Conservation (phyloP, 2,888 invertebrate species). For the Melolontha melolontha region DNA sequence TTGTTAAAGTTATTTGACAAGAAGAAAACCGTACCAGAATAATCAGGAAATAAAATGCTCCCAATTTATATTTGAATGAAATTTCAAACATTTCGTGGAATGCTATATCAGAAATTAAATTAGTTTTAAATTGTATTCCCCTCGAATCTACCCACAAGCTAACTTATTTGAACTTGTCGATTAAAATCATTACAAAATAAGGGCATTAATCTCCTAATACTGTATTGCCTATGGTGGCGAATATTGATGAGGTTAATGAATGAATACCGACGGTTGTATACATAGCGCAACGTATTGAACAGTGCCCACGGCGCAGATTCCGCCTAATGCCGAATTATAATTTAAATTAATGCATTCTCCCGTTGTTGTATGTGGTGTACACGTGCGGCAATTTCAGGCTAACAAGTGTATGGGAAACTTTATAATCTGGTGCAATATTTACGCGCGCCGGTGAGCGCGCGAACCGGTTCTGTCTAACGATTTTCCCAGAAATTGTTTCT, state of each 20-base stretch:
- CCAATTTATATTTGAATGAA: too few species aligned
- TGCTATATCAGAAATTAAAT: too few species aligned
- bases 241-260: slow-evolving; percentile 31
- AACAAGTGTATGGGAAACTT: slow-evolving; percentile 26
- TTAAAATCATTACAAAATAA: too few species aligned
- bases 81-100: too few species aligned
- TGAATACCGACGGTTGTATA: slow-evolving; percentile 15
- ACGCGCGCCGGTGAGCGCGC: slow-evolving; percentile 1
- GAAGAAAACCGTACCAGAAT: too few species aligned
- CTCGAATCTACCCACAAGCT: too few species aligned
- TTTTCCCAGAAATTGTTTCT: slow-evolving; percentile 27
- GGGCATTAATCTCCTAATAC: too few species aligned
- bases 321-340: slow-evolving; percentile 23
- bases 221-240: slow-evolving; percentile 19
- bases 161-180: too few species aligned
- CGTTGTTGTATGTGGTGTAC: background rate
- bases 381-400: slow-evolving; percentile 22
- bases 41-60: too few species aligned
- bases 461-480: slow-evolving; percentile 20
- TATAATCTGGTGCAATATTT: slow-evolving; percentile 34
- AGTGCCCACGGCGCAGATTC: slow-evolving; percentile 17
- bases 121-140: too few species aligned
- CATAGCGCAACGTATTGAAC: slow-evolving; percentile 10
- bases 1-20: too few species aligned
- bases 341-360: slow-evolving; percentile 37